These are phyloP conservation scores for Esox niger DNA, from an alignment of 2,113 vertebrate genomes.

Conservation along the genomic window DNA sequence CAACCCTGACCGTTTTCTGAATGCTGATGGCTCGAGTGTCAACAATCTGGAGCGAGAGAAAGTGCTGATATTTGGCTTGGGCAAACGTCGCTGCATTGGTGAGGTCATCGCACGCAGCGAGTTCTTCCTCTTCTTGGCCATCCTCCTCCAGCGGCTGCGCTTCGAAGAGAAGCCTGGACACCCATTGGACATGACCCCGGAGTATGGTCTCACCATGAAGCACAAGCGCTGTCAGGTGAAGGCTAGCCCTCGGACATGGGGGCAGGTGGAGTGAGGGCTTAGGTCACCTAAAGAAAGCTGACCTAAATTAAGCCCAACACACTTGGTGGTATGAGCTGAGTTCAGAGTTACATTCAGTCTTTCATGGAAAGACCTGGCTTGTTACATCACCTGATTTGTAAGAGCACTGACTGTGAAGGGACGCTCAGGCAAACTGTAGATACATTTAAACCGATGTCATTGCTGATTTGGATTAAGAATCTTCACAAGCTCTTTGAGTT, in stretches of 20 bases:
- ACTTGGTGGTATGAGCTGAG: conserved; percentile 5
- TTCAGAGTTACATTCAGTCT: conserved; percentile 11
- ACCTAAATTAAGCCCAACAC: conserved; percentile 10
- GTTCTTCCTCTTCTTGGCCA: conserved; percentile 87
- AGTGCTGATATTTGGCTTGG: conserved; percentile 82
- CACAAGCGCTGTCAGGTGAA: conserved; percentile 78
- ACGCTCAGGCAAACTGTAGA: neutral
- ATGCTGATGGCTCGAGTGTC: conserved; percentile 53
- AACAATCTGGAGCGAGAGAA: conserved; percentile 76
- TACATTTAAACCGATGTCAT: neutral
- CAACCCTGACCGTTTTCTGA: conserved; percentile 85
- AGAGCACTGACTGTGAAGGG: neutral
- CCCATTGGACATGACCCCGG: conserved; percentile 79
- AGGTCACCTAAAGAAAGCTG: neutral
- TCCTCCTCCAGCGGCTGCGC: conserved; percentile 80
- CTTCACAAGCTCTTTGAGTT: neutral
- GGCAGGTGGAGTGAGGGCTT: conserved; percentile 40
- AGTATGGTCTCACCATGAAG: conserved; percentile 89
- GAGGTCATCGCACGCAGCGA: conserved; percentile 84
- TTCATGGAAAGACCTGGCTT: conserved; percentile 28
- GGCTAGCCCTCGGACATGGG: conserved; percentile 49
- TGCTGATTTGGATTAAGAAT: neutral
- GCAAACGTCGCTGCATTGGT: conserved; percentile 85
- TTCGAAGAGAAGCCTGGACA: conserved; percentile 68
- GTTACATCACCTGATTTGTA: conserved; percentile 1